These are phyloP conservation scores for Phyllotreta cruciferae DNA, from an alignment of 2,888 invertebrate species.

Conservation along the genomic window DNA sequence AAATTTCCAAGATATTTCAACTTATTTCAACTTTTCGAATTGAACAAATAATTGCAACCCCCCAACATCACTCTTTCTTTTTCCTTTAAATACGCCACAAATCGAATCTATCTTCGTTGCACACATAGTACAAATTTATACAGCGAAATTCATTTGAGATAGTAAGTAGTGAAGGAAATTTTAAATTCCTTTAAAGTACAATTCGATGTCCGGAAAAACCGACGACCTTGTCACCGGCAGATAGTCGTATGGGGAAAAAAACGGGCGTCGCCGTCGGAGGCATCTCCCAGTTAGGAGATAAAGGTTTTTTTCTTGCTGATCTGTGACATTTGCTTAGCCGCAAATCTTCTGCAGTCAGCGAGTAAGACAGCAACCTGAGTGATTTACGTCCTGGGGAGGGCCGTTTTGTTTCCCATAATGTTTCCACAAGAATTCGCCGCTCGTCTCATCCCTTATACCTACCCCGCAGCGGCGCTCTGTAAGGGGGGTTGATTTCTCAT, in stretches of 20 bases:
- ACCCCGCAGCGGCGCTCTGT: conserved; percentile 3
- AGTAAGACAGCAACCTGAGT: conserved; percentile 58
- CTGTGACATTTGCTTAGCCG: conserved; percentile 61
- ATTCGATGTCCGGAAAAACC: conserved; percentile 1
- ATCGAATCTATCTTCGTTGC: too few species aligned
- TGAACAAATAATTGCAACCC: too few species aligned
- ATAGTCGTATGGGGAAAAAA: conserved; percentile 35
- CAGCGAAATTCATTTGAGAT: too few species aligned
- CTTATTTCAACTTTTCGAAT: too few species aligned
- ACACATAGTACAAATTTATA: too few species aligned
- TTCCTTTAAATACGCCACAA: too few species aligned
- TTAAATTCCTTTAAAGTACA: too few species aligned
- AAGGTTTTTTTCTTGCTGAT: conserved; percentile 54
- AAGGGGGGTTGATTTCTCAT: background rate
- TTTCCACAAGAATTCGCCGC: conserved; percentile 40
- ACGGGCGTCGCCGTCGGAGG: conserved; percentile 18
- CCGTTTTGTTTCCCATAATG: conserved; percentile 46
- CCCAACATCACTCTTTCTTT: too few species aligned
- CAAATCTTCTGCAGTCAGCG: conserved; percentile 61
- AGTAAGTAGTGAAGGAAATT: too few species aligned
- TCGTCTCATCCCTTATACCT: background rate
- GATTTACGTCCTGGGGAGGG: conserved; percentile 58
- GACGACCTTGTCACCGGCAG: conserved; percentile 25
- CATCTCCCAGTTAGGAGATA: conserved; percentile 30
- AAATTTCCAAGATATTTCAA: too few species aligned